These are phyloP conservation scores for Rugalucina vietnamica DNA, from an alignment of 2,888 invertebrate genomes.

Conservation along the genomic window DNA sequence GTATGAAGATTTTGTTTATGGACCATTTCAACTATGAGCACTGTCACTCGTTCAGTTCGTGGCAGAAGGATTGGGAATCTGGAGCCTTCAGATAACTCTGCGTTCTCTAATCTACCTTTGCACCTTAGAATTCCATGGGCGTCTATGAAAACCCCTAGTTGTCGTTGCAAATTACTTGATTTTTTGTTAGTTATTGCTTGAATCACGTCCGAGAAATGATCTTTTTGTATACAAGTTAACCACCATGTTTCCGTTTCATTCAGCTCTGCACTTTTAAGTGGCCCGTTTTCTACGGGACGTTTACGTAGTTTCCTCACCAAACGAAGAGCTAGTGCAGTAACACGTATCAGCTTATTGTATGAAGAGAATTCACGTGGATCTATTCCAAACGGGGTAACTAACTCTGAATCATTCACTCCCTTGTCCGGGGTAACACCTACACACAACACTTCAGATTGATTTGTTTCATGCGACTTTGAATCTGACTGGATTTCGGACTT, in stretches of 20 bases:
- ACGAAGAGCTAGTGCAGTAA: constrained; percentile 20
- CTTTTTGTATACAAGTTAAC: constrained; percentile 21
- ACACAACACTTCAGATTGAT: not conserved
- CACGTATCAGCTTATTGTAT: constrained; percentile 24
- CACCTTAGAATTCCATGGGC: constrained; percentile 32
- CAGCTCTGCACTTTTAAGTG: constrained; percentile 19
- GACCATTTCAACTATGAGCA: constrained; percentile 34
- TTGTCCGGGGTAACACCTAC: not conserved
- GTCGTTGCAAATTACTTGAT: constrained; percentile 16
- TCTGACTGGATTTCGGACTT: not conserved
- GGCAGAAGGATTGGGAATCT: constrained; percentile 43
- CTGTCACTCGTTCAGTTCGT: constrained; percentile 36
- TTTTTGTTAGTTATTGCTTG: not conserved
- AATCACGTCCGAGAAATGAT: not conserved
- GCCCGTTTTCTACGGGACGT: not conserved
- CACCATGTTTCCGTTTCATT: constrained; percentile 28
- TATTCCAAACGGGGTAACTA: constrained; percentile 18
- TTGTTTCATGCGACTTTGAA: not conserved
- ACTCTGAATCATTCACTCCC: not conserved
- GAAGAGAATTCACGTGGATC: constrained; percentile 17
- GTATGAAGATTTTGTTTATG: constrained; percentile 40
- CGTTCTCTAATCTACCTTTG: constrained; percentile 44
- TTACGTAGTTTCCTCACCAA: constrained; percentile 20
- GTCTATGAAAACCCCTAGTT: constrained; percentile 36
- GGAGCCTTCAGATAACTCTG: constrained; percentile 34